These are phyloP conservation scores for Phrynocephalus forsythii DNA, from an alignment of 2,797 vertebrate genomes.

Conservation along the genomic window DNA sequence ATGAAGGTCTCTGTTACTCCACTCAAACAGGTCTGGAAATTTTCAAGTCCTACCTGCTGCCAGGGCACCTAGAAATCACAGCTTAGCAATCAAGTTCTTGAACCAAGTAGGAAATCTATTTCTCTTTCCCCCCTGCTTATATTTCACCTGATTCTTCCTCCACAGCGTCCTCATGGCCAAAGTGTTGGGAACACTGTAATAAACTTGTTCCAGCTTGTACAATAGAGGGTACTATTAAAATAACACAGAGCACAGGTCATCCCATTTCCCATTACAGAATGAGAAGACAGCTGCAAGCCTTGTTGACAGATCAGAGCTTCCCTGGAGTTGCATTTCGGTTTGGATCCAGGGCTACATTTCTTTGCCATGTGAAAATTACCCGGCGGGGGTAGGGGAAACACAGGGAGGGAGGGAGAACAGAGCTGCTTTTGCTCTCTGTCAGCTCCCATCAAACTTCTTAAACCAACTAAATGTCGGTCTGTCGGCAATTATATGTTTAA, in stretches of 20 bases:
- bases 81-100: neutral
- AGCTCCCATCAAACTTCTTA: slow-evolving; percentile 11
- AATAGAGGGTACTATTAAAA: neutral
- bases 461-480: slow-evolving; percentile 10
- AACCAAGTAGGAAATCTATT: neutral
- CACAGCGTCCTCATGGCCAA: slow-evolving; percentile 1
- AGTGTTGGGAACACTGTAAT: neutral
- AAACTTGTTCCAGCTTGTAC: slow-evolving; percentile 12
- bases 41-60: neutral
- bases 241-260: slow-evolving; percentile 19
- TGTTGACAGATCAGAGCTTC: slow-evolving; percentile 33
- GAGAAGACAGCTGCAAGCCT: slow-evolving; percentile 40
- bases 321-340: slow-evolving; percentile 20
- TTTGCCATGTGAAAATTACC: slow-evolving; percentile 38
- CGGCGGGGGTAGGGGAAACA: too few species aligned
- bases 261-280: slow-evolving; percentile 45
- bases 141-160: slow-evolving; percentile 13
- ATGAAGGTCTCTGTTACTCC: neutral
- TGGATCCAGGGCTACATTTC: slow-evolving; percentile 16
- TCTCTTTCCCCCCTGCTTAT: neutral
- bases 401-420: neutral
- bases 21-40: neutral
- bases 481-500: neutral
- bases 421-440: slow-evolving; percentile 24
- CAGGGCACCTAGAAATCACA: neutral